A percentile compares a stretch with the other conserved stretches of the same genome.
Conservation (phyloP, 2,113 vertebrate genomes). For the Smithornis capensis region DNA sequence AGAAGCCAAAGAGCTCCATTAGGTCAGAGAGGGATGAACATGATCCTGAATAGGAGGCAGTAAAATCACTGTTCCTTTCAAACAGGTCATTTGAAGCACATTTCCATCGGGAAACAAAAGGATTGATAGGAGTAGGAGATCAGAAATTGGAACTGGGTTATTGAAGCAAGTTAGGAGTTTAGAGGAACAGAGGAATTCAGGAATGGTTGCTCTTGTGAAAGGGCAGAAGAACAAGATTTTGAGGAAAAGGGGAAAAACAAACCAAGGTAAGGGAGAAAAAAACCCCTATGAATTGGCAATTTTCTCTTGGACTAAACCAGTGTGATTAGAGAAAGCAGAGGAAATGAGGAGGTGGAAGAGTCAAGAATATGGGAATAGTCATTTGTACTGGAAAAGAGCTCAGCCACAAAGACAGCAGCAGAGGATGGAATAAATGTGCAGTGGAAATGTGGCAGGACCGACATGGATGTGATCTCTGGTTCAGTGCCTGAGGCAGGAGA, state of each 20-base stretch:
- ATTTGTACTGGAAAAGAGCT: neutral
- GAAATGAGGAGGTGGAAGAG: neutral
- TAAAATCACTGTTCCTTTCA: neutral
- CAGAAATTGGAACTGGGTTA: neutral
- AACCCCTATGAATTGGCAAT: neutral
- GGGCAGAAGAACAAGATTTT: neutral
- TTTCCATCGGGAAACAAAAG: neutral
- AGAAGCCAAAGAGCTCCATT: neutral
- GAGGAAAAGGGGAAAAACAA: neutral
- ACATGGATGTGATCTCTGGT: neutral
- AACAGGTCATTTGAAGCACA: neutral
- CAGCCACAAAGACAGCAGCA: neutral
- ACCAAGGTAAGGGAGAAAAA: neutral
- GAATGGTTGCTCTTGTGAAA: neutral
- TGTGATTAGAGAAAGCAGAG: neutral
- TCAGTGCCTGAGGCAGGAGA: conserved; percentile 13
- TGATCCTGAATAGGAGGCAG: neutral
- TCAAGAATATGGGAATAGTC: neutral
- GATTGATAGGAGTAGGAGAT: neutral
- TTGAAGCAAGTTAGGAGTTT: neutral
- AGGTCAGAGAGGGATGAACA: neutral
- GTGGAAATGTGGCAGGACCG: neutral
- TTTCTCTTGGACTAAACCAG: neutral
- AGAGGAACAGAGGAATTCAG: neutral
- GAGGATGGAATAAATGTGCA: neutral